A percentile compares a stretch with the other conserved stretches of the same genome.
Conservation (phyloP, 30 jellyfish, hydroid and myxozoan species). For the Phacellophora camtschatica region DNA sequence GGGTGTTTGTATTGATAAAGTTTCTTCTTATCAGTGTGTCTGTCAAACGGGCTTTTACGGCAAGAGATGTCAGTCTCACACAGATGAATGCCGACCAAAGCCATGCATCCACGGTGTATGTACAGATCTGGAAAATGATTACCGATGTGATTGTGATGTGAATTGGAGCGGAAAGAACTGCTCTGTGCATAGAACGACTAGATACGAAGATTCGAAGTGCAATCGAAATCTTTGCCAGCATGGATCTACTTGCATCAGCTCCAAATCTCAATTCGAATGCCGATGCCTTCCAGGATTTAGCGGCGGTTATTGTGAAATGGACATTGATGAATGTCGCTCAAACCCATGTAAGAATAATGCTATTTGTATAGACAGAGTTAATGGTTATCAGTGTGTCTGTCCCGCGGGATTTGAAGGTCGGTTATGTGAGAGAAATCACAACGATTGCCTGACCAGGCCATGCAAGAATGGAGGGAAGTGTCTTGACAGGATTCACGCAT, state of each 20-base stretch:
- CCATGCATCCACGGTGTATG: constrained; percentile 91
- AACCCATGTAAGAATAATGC: constrained; percentile 75
- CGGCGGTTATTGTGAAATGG: constrained; percentile 83
- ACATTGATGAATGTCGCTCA: constrained; percentile 69
- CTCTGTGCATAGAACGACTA: not conserved
- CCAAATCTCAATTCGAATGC: constrained; percentile 47
- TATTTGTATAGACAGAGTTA: constrained; percentile 77
- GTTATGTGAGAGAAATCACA: constrained; percentile 59
- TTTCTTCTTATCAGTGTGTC: constrained; percentile 65
- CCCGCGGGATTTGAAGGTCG: constrained; percentile 79
- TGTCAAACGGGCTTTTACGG: constrained; percentile 94
- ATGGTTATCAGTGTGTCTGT: constrained; percentile 82
- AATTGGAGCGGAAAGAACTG: constrained; percentile 87
- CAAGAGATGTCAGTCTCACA: constrained; percentile 65
- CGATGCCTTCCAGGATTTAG: constrained; percentile 75
- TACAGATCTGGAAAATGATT: constrained; percentile 78
- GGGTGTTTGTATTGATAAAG: constrained; percentile 79
- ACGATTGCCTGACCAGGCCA: constrained; percentile 66
- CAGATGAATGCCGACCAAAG: constrained; percentile 71
- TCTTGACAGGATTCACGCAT: constrained; percentile 59
- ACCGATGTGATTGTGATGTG: constrained; percentile 77
- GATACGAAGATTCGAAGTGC: constrained; percentile 31
- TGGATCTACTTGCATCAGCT: constrained; percentile 64
- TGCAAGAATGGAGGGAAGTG: constrained; percentile 79
- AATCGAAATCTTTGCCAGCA: constrained; percentile 76